Percentiles rank a stretch among this genome's conserved stretches.
These are phyloP conservation scores for Diarsia dahlii DNA, from an alignment of 2,888 invertebrate genomes.

Conservation along the genomic window DNA sequence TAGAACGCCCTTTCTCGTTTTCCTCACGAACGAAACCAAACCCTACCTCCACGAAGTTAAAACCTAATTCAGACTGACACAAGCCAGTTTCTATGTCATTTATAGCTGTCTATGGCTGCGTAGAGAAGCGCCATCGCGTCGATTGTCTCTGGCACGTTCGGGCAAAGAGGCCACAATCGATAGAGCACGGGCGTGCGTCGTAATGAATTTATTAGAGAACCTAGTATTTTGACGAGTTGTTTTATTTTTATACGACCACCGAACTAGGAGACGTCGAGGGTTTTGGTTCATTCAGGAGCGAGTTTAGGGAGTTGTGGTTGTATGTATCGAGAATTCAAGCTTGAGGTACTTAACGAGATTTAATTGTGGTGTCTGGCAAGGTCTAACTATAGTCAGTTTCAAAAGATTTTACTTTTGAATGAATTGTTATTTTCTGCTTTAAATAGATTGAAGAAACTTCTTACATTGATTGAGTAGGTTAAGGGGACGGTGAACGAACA, in stretches of 20 bases:
- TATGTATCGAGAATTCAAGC: background rate
- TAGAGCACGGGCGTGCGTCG: slow-evolving; percentile 90
- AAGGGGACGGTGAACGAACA: too few relatives aligned
- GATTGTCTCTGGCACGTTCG: slow-evolving; percentile 90
- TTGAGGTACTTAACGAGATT: background rate
- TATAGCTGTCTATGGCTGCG: slow-evolving; percentile 76
- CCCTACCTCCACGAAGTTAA: slow-evolving; percentile 56
- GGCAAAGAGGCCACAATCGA: slow-evolving; percentile 89
- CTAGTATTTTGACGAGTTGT: slow-evolving; percentile 74
- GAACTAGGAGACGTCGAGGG: slow-evolving; percentile 33
- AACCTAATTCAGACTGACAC: slow-evolving; percentile 52
- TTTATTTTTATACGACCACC: slow-evolving; percentile 58
- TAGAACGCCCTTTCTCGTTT: slow-evolving; percentile 66
- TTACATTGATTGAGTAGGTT: background rate
- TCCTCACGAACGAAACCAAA: slow-evolving; percentile 54
- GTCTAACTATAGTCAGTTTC: background rate
- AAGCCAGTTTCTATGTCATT: slow-evolving; percentile 65
- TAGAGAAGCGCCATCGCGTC: slow-evolving; percentile 89
- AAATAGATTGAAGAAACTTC: background rate
- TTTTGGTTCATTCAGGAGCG: slow-evolving; percentile 13
- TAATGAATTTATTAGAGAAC: slow-evolving; percentile 89
- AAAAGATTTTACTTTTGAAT: background rate
- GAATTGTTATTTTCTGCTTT: background rate
- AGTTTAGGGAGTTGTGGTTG: background rate
- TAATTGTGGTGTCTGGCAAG: background rate